Conservation (phyloP, 2,888 invertebrate genomes). For the Villa cingulata region DNA sequence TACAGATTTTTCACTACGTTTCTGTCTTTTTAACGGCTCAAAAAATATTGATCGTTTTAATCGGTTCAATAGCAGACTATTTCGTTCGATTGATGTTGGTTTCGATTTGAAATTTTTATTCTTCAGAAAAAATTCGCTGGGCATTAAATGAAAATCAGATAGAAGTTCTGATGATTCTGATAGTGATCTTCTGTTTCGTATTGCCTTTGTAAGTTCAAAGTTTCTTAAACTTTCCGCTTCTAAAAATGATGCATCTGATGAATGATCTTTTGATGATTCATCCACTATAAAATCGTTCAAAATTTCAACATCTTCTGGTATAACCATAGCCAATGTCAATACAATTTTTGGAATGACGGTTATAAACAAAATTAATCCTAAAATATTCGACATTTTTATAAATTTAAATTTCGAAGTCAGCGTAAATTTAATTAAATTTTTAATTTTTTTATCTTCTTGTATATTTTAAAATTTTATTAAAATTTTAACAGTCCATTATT, state of each 20-base stretch:
- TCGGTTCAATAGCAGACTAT: background rate
- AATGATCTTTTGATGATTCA: slow-evolving; percentile 12
- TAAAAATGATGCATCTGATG: slow-evolving; percentile 17
- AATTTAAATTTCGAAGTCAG: too few species aligned
- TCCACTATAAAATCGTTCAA: slow-evolving; percentile 26
- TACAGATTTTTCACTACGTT: slow-evolving; percentile 15
- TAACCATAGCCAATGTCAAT: slow-evolving; percentile 14
- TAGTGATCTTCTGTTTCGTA: slow-evolving; percentile 24
- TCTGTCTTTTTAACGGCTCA: slow-evolving; percentile 15
- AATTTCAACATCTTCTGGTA: slow-evolving; percentile 28
- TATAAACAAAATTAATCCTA: background rate
- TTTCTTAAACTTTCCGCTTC: slow-evolving; percentile 21
- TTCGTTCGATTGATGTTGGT: background rate
- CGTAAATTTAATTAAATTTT: too few species aligned
- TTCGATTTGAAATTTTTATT: too few species aligned
- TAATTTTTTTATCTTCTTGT: too few species aligned
- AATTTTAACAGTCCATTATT: too few species aligned
- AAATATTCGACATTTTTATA: background rate
- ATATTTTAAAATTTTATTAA: too few species aligned
- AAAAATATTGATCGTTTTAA: background rate
- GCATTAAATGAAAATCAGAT: slow-evolving; percentile 16
- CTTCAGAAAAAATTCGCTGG: background rate
- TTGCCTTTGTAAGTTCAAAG: slow-evolving; percentile 21
- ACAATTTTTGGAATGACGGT: background rate
- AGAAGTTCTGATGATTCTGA: slow-evolving; percentile 16